Evolutionary conservation across 2,113 vertebrate genomes (phyloP).

Genomic region (Mola mola): DNA sequence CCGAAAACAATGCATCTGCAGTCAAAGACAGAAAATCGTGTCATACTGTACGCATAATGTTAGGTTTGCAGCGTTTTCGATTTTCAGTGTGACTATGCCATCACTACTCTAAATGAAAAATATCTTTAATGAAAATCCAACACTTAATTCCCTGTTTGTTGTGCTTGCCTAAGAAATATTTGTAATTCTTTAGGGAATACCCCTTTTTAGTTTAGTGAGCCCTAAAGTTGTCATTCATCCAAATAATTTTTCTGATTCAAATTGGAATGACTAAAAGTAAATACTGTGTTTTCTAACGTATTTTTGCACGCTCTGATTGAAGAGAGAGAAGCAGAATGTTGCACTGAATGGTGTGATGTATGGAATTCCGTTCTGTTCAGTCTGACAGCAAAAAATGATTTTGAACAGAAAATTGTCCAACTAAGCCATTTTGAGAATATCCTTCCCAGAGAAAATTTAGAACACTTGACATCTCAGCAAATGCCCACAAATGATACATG

Average conservation of each 20-base stretch:
- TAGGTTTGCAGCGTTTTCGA: conserved; percentile 19
- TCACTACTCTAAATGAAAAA: conserved; percentile 29
- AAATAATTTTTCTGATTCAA: conserved; percentile 14
- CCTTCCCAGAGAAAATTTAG: too few relatives aligned
- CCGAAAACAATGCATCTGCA: conserved; percentile 17
- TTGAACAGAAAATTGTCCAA: too few relatives aligned
- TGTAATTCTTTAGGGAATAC: conserved; percentile 21
- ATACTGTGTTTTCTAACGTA: not conserved
- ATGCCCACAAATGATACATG: too few relatives aligned
- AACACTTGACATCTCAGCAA: too few relatives aligned
- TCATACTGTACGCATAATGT: conserved; percentile 30
- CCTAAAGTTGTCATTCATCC: conserved; percentile 23
- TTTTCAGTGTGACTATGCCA: conserved; percentile 37
- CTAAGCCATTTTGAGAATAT: too few relatives aligned
- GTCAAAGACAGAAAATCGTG: conserved; percentile 28
- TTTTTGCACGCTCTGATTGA: not conserved
- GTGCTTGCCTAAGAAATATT: conserved; percentile 13
- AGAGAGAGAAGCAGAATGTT: not conserved
- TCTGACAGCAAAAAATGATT: too few relatives aligned
- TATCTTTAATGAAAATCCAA: conserved; percentile 39
- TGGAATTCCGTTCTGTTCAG: too few relatives aligned
- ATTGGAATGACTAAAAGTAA: conserved; percentile 10
- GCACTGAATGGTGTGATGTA: too few relatives aligned
- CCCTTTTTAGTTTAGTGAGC: conserved; percentile 26
- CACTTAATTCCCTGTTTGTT: not conserved